Evolutionary conservation across 2,888 invertebrate species (phyloP).

Genomic region (Orthosia cruda): DNA sequence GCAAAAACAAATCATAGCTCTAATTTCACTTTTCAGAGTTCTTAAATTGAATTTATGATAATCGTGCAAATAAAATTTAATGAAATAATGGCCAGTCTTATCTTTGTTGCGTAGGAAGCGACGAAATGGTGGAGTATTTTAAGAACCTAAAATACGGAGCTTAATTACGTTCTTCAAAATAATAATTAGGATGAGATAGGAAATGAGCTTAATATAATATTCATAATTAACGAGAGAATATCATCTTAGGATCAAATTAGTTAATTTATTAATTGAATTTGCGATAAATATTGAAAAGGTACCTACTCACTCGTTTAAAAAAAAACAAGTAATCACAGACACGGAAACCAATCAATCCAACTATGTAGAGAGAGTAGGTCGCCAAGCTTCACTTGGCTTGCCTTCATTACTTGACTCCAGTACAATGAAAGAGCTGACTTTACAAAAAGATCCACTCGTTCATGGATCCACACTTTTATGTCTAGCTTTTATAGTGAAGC

Average conservation of each 20-base stretch:
- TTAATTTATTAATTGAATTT: background rate
- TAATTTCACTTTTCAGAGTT: conserved; percentile 28
- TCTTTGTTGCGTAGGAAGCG: background rate
- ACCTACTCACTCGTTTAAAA: too few species aligned
- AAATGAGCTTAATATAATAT: conserved; percentile 36
- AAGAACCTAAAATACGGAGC: conserved; percentile 13
- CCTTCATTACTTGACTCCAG: too few species aligned
- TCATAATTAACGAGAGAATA: conserved; percentile 22
- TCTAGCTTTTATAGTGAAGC: too few species aligned
- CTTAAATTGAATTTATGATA: conserved; percentile 28
- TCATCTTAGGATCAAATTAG: background rate
- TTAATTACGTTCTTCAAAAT: conserved; percentile 29
- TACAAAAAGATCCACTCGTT: too few species aligned
- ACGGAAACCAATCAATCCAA: too few species aligned
- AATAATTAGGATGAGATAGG: conserved; percentile 24
- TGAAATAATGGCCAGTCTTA: conserved; percentile 12
- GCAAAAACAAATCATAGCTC: background rate
- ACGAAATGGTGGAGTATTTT: conserved; percentile 9
- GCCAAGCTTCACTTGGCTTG: too few species aligned
- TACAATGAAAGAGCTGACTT: too few species aligned
- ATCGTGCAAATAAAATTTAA: conserved; percentile 3
- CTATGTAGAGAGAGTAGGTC: too few species aligned
- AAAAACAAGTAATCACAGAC: too few species aligned
- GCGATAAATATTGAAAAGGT: background rate
- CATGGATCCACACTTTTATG: too few species aligned